These are phyloP conservation scores for Epinotia brunnichana DNA, from an alignment of 2,888 invertebrate genomes.

Conservation along the genomic window DNA sequence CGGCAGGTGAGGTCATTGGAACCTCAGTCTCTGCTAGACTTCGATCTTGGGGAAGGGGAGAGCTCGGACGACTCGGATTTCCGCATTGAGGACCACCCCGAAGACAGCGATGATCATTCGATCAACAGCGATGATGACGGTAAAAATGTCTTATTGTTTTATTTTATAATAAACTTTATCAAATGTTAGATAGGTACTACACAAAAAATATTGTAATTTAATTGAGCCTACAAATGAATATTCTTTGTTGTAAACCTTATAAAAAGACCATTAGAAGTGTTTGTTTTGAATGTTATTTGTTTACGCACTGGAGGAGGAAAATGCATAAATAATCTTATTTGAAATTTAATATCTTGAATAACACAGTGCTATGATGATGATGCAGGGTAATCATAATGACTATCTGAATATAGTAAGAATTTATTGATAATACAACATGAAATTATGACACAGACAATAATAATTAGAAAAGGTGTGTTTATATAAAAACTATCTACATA, in stretches of 20 bases:
- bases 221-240: too few species aligned
- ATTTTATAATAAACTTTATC: neutral
- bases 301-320: too few species aligned
- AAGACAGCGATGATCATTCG: conserved; percentile 89
- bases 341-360: neutral
- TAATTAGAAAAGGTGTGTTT: neutral
- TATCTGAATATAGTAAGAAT: neutral
- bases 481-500: neutral
- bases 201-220: neutral
- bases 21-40: conserved; percentile 89
- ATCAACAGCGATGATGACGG: conserved; percentile 87
- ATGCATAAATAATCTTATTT: neutral
- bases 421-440: neutral
- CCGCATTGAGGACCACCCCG: conserved; percentile 93
- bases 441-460: neutral
- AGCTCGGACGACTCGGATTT: conserved; percentile 98
- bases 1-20: conserved; percentile 91
- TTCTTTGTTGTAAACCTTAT: too few species aligned
- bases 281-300: neutral
- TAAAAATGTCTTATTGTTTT: conserved; percentile 72
- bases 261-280: too few species aligned
- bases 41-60: conserved; percentile 94
- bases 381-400: neutral
- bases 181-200: neutral
- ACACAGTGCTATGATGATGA: neutral